Percentiles rank a stretch among this genome's conserved stretches.
phyloP scores from a whole-genome alignment of 2,888 invertebrate species.

The Deilephila elpenor region DNA sequence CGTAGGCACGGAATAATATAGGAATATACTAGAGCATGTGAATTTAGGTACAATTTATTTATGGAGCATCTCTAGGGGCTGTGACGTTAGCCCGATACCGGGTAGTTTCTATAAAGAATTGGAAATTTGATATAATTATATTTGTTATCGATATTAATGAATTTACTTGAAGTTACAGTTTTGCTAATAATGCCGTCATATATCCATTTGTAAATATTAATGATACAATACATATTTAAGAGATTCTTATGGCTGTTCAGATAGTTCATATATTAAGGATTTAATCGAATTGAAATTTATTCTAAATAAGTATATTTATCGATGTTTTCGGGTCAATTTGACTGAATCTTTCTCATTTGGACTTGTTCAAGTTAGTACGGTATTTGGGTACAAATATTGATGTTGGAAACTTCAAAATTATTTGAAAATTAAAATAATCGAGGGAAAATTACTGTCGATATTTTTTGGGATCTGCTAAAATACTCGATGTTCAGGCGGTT shows the following conservation, averaged over 20 bases:
- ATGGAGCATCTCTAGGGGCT: constrained; percentile 1
- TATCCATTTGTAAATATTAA: constrained; percentile 13
- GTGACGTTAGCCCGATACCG: background rate
- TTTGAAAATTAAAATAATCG: background rate
- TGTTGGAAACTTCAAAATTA: background rate
- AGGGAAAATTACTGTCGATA: background rate
- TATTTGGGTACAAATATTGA: background rate
- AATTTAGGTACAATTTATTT: background rate
- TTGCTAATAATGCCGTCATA: constrained; percentile 6
- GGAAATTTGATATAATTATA: constrained; percentile 20
- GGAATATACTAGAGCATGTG: background rate
- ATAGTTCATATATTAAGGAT: constrained; percentile 5
- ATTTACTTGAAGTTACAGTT: constrained; percentile 13
- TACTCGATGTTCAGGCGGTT: background rate
- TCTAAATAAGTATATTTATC: background rate
- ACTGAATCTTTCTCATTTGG: background rate
- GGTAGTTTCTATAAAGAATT: background rate
- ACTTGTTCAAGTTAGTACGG: constrained; percentile 3
- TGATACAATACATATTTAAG: constrained; percentile 4
- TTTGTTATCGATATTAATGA: constrained; percentile 15
- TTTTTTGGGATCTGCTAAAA: background rate
- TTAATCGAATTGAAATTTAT: constrained; percentile 12
- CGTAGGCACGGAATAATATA: no score
- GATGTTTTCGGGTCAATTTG: background rate
- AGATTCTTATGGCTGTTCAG: constrained; percentile 12